Evolutionary conservation across 2,113 vertebrate species (phyloP).

Genomic region (Hippocampus guttulatus): DNA sequence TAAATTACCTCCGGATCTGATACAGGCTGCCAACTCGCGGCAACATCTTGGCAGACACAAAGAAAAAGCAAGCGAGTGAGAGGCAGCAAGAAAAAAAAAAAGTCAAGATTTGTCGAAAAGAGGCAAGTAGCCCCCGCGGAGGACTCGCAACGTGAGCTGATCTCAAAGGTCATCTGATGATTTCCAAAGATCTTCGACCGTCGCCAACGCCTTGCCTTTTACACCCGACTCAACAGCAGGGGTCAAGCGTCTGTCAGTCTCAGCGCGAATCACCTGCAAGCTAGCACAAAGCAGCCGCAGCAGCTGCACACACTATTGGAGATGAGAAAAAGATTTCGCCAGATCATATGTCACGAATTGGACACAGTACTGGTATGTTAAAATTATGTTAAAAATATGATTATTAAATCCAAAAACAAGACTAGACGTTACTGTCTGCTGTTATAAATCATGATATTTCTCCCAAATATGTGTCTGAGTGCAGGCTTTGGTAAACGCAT

Average conservation of each 20-base stretch:
- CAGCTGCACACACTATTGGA: not conserved
- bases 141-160: conserved; percentile 46
- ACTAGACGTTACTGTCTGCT: too few relatives aligned
- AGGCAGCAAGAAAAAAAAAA: conserved; percentile 15
- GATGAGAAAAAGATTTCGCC: not conserved
- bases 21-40: conserved; percentile 67
- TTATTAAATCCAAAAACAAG: too few relatives aligned
- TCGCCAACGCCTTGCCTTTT: conserved; percentile 39
- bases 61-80: conserved; percentile 24
- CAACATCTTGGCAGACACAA: conserved; percentile 55
- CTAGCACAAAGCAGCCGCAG: conserved; percentile 7
- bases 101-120: conserved; percentile 54
- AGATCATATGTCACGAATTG: too few relatives aligned
- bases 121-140: conserved; percentile 45
- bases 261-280: conserved; percentile 37
- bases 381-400: too few relatives aligned
- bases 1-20: conserved; percentile 71
- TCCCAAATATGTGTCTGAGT: too few relatives aligned
- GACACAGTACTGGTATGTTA: too few relatives aligned
- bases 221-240: conserved; percentile 39
- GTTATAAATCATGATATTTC: too few relatives aligned
- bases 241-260: conserved; percentile 58
- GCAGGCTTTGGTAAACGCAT: too few relatives aligned
- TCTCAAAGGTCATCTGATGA: conserved; percentile 66
- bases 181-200: conserved; percentile 66